A percentile compares a stretch with the other conserved stretches of the same genome.
phyloP scores from a whole-genome alignment of 2,888 invertebrate species.

The Amphipyra tragopoginis region DNA sequence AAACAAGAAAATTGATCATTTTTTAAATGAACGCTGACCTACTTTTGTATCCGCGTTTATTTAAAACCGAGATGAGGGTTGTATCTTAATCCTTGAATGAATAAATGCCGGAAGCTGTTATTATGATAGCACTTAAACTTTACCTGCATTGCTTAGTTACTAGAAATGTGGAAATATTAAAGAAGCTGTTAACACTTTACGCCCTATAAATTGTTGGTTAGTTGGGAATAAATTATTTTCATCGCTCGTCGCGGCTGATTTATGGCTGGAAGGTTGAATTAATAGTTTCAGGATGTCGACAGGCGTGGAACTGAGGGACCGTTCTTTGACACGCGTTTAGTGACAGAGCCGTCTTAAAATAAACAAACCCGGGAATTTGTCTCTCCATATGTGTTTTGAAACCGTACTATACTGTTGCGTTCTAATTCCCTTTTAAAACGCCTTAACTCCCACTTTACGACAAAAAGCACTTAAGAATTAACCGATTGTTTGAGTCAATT shows the following conservation, averaged over 20 bases:
- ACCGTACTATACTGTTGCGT: constrained; percentile 11
- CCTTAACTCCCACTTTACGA: constrained; percentile 20
- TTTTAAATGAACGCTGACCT: constrained; percentile 34
- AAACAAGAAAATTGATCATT: constrained; percentile 32
- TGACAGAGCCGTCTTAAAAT: constrained; percentile 68
- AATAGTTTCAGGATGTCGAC: constrained; percentile 80
- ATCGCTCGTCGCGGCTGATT: constrained; percentile 74
- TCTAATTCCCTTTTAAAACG: constrained; percentile 10
- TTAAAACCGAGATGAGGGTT: constrained; percentile 40
- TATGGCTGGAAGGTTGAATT: constrained; percentile 73
- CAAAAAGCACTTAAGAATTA: constrained; percentile 26
- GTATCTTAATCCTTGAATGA: constrained; percentile 36
- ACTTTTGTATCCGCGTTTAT: constrained; percentile 44
- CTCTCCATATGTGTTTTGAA: constrained; percentile 38
- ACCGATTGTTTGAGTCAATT: constrained; percentile 26
- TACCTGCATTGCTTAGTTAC: constrained; percentile 24
- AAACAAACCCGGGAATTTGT: constrained; percentile 61
- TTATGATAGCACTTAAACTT: constrained; percentile 22
- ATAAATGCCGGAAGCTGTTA: constrained; percentile 33
- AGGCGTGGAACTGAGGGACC: constrained; percentile 52
- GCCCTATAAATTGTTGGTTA: constrained; percentile 72
- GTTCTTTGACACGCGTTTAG: constrained; percentile 60
- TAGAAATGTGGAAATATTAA: constrained; percentile 55
- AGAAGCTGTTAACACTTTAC: constrained; percentile 70
- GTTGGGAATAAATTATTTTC: constrained; percentile 77